Percentiles rank a stretch among this genome's conserved stretches.
phyloP scores from a whole-genome alignment of 2,113 vertebrate species.

The Girardinichthys multiradiatus region DNA sequence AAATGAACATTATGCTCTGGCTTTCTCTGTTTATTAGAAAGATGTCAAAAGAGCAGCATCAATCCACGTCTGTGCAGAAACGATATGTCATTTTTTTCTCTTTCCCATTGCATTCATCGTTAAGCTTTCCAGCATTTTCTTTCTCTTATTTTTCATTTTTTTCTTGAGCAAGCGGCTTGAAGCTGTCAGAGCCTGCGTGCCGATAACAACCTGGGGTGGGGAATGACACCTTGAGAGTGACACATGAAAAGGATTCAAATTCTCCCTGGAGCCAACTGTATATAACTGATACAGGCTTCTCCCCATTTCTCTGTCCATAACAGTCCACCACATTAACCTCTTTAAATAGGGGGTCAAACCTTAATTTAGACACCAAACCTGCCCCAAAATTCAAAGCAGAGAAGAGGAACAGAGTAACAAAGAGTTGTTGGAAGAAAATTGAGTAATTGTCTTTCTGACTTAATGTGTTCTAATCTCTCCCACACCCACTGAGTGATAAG shows the following conservation, averaged over 20 bases:
- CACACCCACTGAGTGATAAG: conserved; percentile 82
- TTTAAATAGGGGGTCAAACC: conserved; percentile 90
- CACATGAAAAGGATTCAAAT: conserved; percentile 88
- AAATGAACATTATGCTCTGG: conserved; percentile 51
- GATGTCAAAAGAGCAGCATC: conserved; percentile 55
- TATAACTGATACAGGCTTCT: conserved; percentile 87
- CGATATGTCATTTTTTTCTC: conserved; percentile 71
- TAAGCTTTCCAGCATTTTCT: conserved; percentile 60
- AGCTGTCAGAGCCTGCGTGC: conserved; percentile 85
- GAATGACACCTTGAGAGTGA: conserved; percentile 89
- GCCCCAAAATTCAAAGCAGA: conserved; percentile 76
- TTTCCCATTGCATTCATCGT: conserved; percentile 59
- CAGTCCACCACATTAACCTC: conserved; percentile 88
- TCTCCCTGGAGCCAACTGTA: conserved; percentile 86
- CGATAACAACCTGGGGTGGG: conserved; percentile 89
- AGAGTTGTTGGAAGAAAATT: conserved; percentile 64
- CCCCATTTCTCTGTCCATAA: conserved; percentile 75
- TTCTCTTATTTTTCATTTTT: conserved; percentile 15
- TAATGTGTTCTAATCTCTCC: conserved; percentile 87
- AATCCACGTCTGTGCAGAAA: conserved; percentile 64
- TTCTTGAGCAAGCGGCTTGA: conserved; percentile 79
- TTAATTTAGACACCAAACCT: conserved; percentile 83
- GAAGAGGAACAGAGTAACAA: conserved; percentile 55
- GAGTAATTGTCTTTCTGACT: conserved; percentile 87
- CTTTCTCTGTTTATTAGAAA: conserved; percentile 67